Conservation (phyloP, 2,113 vertebrate genomes). For the Malurus alboscapulatus region DNA sequence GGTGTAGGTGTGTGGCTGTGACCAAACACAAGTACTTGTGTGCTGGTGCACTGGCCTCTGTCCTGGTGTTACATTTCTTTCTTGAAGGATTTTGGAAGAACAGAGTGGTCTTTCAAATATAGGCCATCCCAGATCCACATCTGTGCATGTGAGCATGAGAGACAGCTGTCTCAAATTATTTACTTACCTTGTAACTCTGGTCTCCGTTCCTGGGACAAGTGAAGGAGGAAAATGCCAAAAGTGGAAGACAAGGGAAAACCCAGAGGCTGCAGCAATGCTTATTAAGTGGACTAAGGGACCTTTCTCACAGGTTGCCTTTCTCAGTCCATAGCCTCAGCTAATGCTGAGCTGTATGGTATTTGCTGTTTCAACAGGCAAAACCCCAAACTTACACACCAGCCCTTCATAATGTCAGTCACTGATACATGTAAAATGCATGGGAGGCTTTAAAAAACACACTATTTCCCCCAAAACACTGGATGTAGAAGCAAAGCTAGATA, state of each 20-base stretch:
- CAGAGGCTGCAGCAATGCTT: neutral
- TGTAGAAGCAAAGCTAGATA: neutral
- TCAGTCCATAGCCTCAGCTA: neutral
- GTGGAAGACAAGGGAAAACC: neutral
- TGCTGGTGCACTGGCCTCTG: neutral
- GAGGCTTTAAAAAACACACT: neutral
- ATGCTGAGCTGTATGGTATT: neutral
- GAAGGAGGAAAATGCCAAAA: neutral
- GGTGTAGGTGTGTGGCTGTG: neutral
- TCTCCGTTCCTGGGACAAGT: neutral
- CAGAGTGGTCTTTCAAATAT: neutral
- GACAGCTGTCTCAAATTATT: neutral
- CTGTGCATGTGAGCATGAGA: neutral
- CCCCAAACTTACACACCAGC: neutral
- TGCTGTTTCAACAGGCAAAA: neutral
- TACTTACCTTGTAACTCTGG: neutral
- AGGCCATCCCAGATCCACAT: neutral
- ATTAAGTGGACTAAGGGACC: neutral
- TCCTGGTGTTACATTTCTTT: neutral
- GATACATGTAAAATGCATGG: rapidly evolving
- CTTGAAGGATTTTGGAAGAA: neutral
- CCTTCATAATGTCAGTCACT: neutral
- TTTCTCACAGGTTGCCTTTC: neutral
- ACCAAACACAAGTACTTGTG: rapidly evolving
- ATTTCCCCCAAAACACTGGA: neutral